Percentiles rank a stretch among this genome's conserved stretches.
Conservation (phyloP, 2,888 invertebrate species). For the Drosophila colorata region DNA sequence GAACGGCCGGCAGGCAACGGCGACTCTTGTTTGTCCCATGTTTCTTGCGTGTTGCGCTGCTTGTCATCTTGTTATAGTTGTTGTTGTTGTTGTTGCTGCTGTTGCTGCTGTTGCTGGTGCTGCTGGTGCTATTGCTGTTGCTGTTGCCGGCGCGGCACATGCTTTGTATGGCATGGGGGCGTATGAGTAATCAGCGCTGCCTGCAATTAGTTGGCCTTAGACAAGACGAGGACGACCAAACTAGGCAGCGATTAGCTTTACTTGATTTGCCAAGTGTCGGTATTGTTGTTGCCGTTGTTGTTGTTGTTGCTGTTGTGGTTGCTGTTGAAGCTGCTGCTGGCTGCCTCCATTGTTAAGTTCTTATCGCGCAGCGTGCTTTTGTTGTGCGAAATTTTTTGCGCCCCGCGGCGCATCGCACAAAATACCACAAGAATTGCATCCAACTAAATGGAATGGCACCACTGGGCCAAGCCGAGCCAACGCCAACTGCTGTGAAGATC, state of each 20-base stretch:
- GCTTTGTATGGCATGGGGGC: conserved; percentile 59
- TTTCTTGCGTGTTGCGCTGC: conserved; percentile 60
- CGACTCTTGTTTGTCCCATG: conserved; percentile 70
- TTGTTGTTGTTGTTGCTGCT: conserved; percentile 8
- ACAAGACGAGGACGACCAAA: conserved; percentile 36
- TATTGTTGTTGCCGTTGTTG: conserved; percentile 13
- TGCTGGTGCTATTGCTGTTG: background rate
- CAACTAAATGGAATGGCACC: conserved; percentile 40
- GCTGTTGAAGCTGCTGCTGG: conserved; percentile 22
- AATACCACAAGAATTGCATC: conserved; percentile 62
- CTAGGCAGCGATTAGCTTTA: conserved; percentile 55
- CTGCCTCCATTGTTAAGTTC: conserved; percentile 64
- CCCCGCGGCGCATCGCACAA: conserved; percentile 70
- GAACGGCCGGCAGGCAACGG: conserved; percentile 60
- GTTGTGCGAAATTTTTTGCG: conserved; percentile 66
- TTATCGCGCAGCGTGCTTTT: conserved; percentile 68
- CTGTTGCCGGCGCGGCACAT: conserved; percentile 27
- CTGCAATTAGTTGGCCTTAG: conserved; percentile 70
- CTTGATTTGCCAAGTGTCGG: conserved; percentile 52
- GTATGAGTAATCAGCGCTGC: conserved; percentile 72
- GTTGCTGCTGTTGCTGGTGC: conserved; percentile 5
- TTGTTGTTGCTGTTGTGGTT: conserved; percentile 1
- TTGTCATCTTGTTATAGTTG: conserved; percentile 58
- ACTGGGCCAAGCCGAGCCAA: conserved; percentile 12
- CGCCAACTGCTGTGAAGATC: conserved; percentile 55